Conservation (phyloP, 2,113 vertebrate species). For the Bufo bufo region DNA sequence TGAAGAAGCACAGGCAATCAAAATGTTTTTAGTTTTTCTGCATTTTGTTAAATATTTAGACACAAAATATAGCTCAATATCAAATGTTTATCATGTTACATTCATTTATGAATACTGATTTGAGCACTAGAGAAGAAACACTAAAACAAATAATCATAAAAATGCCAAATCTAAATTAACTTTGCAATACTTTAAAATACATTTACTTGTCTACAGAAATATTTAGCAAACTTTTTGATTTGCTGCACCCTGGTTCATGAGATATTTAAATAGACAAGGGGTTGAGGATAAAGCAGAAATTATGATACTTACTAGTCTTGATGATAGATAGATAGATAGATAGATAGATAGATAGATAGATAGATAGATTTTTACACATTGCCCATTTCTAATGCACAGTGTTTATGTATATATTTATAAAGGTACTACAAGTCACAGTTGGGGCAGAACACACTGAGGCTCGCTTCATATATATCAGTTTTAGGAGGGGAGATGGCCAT, state of each 20-base stretch:
- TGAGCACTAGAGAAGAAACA: not conserved
- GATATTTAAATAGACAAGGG: not conserved
- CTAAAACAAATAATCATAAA: not conserved
- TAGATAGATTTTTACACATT: too few species aligned
- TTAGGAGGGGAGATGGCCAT: too few species aligned
- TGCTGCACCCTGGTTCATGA: too few species aligned
- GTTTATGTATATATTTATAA: too few species aligned
- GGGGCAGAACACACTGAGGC: too few species aligned
- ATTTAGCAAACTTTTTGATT: too few species aligned
- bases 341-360: not conserved
- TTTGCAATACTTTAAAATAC: not conserved
- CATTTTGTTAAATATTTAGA: not conserved
- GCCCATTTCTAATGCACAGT: too few species aligned
- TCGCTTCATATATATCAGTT: too few species aligned
- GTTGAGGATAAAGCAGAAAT: too few species aligned
- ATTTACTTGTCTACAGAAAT: not conserved
- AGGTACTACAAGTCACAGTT: too few species aligned
- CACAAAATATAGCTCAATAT: not conserved
- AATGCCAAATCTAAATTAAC: not conserved
- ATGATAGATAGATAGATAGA: not conserved
- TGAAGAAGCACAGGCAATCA: conserved; percentile 7
- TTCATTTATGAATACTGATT: not conserved
- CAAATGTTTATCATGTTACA: not conserved
- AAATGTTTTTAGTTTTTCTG: not conserved
- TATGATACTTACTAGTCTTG: too few species aligned